Base-by-base conservation (phyloP, 1,140 invertebrate species). In the Eubasilissa regina region DNA sequence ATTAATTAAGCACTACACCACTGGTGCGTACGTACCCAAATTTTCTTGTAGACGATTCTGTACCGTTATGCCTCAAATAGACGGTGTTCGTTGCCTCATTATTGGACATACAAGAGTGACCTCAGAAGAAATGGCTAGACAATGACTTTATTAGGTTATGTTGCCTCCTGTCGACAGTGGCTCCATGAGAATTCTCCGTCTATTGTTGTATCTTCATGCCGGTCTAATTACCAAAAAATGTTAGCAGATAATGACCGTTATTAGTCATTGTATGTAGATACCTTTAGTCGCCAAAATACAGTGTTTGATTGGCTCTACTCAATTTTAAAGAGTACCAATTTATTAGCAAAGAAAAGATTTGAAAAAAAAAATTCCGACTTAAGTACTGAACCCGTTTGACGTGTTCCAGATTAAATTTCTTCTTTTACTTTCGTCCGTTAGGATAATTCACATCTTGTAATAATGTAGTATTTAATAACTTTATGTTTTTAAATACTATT, bases 71-170 rank as follows among this genome's bases (percentile, higher is more conserved):
- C 43, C n/a, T 17, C 44, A n/a, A 68, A 68, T 8, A 68, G 64
- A 19, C 64, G 21, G 43, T 35, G 45, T 68, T 68, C 45, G 64
- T 43, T 68, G 19, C 7, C 21, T 48, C 64, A 68, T 68, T 73
- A 73, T 21, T 73, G 68, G 68, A 51, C 68, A 73, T 55, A 73
- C 19, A 73, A 73, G 25, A 73, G 68, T 73, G 51, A 55, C 68
- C 51, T 21, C 12, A 1, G 35, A 73, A 55, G 51, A 73, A 55
- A 53, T 73, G 47, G 12, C 68, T 55, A 51, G 13, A 55, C 47
- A 73, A 73, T 73, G 68, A 53, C 68, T 73, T 73, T 73, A 73
- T 73, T 73, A 43, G 68, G 47, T 73, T 53, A 51, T 53, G 53
- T 73, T 55, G 68, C 68, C 68, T 51, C 17, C 68, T 43, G 68